A percentile compares a stretch with the other conserved stretches of the same genome.
phyloP scores from a whole-genome alignment of 2,888 invertebrate species.

The Macrophya alboannulata region DNA sequence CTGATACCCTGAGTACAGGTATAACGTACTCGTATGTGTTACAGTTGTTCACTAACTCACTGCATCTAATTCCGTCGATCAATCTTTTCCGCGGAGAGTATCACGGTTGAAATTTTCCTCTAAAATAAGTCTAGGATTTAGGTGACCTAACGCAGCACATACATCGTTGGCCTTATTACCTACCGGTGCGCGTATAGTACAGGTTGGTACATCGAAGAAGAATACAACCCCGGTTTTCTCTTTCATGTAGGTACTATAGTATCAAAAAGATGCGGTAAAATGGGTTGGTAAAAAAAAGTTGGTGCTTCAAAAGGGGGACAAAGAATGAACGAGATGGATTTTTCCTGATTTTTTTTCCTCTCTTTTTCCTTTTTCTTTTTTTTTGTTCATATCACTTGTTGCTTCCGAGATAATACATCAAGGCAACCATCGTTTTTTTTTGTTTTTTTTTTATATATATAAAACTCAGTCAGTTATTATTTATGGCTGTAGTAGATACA shows the following conservation, averaged over 20 bases:
- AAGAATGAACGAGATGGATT: constrained; percentile 8
- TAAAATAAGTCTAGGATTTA: not conserved
- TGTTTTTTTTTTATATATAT: no score
- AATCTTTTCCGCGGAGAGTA: not conserved
- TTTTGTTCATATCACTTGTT: constrained; percentile 8
- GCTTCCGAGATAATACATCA: not conserved
- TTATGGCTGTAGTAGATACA: not conserved
- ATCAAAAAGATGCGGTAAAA: not conserved
- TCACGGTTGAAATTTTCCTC: not conserved
- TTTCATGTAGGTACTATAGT: not conserved
- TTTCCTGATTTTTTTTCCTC: not conserved
- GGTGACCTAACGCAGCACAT: not conserved
- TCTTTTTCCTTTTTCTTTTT: no score
- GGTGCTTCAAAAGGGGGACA: not conserved
- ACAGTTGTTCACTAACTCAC: not conserved
- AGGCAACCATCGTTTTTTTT: not conserved
- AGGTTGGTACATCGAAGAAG: not conserved
- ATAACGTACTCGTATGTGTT: not conserved
- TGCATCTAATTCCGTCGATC: not conserved
- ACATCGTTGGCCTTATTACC: not conserved
- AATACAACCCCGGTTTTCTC: not conserved
- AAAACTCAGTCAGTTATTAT: not conserved
- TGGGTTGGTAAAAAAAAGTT: not conserved
- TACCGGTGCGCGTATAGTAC: not conserved
- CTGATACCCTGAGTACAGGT: not conserved